phyloP scores from a whole-genome alignment of 1,140 invertebrate species.

The Lepidurus couesii region DNA sequence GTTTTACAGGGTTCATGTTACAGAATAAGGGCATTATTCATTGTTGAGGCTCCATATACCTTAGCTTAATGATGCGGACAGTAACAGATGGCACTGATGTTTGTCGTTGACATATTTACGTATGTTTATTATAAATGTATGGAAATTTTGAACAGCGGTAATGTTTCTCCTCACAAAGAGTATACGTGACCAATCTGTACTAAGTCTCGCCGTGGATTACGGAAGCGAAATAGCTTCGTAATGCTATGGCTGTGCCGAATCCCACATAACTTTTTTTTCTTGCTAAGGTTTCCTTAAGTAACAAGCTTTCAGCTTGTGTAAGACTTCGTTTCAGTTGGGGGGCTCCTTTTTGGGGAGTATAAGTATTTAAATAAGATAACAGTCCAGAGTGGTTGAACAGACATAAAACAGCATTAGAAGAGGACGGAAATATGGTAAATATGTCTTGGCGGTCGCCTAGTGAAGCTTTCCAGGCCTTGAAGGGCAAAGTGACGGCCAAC shows the following conservation, averaged over 20 bases:
- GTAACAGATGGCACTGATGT: no score
- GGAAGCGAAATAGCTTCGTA: background rate
- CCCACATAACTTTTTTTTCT: background rate
- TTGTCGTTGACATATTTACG: no score
- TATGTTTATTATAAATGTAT: no score
- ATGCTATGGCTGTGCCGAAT: background rate
- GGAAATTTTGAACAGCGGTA: no score
- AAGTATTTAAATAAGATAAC: background rate
- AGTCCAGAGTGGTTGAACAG: background rate
- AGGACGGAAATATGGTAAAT: background rate
- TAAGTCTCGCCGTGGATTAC: background rate
- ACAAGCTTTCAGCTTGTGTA: conserved; percentile 6
- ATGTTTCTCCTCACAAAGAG: background rate
- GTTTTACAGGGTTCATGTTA: no score
- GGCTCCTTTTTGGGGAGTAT: background rate
- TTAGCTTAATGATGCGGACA: no score
- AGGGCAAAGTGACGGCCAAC: background rate
- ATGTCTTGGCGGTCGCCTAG: background rate
- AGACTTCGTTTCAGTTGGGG: background rate
- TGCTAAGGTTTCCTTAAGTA: conserved; percentile 9
- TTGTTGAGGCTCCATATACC: no score
- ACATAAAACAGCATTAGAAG: background rate
- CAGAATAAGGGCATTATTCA: no score
- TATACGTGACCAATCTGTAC: background rate
- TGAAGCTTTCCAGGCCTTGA: background rate